Conservation (phyloP, 2,888 invertebrate species). For the Himalopsyche anomala region DNA sequence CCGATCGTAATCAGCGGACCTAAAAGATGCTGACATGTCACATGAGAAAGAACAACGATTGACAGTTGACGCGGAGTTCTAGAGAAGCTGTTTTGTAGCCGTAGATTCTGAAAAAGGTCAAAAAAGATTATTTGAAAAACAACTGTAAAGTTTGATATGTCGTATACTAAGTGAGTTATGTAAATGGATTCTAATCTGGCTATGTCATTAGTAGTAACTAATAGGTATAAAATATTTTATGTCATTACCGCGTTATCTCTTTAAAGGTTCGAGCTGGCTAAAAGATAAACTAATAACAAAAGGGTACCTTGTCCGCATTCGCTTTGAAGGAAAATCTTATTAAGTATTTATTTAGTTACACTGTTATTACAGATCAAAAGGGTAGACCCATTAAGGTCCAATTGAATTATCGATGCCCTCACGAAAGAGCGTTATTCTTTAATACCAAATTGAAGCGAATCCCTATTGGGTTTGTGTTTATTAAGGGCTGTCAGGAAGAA, state of each 20-base stretch:
- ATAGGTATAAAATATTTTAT: conserved; percentile 23
- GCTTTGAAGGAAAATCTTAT: conserved; percentile 62
- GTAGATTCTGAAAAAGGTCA: no score
- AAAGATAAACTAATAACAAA: conserved; percentile 52
- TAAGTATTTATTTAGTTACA: conserved; percentile 64
- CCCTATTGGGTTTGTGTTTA: conserved; percentile 35
- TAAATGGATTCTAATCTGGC: no score
- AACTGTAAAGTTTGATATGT: no score
- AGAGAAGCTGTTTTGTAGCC: no score
- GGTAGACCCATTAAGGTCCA: conserved; percentile 63
- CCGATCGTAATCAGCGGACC: no score
- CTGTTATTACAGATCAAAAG: conserved; percentile 64
- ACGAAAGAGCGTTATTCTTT: conserved; percentile 59
- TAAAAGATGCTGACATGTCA: no score
- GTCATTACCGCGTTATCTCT: conserved; percentile 27
- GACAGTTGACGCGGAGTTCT: no score
- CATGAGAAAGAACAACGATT: no score
- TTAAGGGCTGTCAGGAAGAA: conserved; percentile 42
- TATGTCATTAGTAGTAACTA: neutral
- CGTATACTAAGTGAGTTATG: no score
- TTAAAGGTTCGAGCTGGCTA: conserved; percentile 24
- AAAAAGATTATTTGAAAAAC: no score
- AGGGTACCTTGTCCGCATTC: conserved; percentile 47
- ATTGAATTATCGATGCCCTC: conserved; percentile 62
- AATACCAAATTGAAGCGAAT: conserved; percentile 47